Conservation (phyloP, 2,113 vertebrate species). For the Petaurus breviceps region DNA sequence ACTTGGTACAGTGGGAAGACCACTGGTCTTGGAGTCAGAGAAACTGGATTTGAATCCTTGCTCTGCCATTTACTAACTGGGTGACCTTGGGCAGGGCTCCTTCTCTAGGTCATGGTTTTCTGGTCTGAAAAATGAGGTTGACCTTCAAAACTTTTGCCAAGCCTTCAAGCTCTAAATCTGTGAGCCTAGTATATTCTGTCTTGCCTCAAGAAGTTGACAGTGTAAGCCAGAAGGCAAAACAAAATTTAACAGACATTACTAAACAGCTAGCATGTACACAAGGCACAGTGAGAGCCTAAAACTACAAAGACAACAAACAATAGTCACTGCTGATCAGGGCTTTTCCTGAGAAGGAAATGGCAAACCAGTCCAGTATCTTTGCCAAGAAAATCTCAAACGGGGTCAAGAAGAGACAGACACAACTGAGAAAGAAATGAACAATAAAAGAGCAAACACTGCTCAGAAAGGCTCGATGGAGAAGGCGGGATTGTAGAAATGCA, state of each 20-base stretch:
- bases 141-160: neutral
- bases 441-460: neutral
- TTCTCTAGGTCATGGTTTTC: neutral
- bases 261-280: neutral
- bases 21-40: neutral
- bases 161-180: neutral
- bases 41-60: neutral
- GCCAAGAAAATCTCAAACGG: neutral
- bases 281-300: neutral
- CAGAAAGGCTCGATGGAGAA: neutral
- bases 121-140: neutral
- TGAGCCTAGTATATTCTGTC: neutral
- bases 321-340: neutral
- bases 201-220: neutral
- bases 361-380: neutral
- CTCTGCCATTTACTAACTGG: neutral
- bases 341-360: neutral
- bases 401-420: neutral
- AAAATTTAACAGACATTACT: neutral
- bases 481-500: neutral
- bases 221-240: neutral
- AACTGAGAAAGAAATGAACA: neutral
- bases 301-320: neutral
- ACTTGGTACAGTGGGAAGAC: neutral
- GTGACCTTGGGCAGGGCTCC: no score